Evolutionary conservation across 2,113 vertebrate genomes (phyloP).

Genomic region (Apistogramma diplotaenia): DNA sequence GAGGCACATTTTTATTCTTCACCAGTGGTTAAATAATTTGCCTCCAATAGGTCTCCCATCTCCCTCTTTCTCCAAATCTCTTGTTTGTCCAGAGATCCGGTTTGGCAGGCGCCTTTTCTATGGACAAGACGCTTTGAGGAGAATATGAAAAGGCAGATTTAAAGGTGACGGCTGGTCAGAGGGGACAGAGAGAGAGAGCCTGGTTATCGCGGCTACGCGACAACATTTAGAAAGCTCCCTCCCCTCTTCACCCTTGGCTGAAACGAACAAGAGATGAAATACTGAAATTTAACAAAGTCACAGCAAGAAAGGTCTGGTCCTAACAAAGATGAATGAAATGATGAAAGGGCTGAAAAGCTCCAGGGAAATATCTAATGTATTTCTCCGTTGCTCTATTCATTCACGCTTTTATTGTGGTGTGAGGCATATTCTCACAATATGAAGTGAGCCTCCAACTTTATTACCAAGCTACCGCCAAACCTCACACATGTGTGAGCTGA

Average conservation of each 20-base stretch:
- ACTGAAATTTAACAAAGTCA: constrained; percentile 71
- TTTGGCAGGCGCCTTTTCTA: constrained; percentile 95
- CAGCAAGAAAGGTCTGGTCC: constrained; percentile 59
- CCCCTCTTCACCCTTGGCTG: constrained; percentile 58
- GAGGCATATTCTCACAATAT: constrained; percentile 33
- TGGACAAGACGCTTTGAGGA: constrained; percentile 99
- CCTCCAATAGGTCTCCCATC: constrained; percentile 88
- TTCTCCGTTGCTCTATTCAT: constrained; percentile 46
- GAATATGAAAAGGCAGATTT: constrained; percentile 99
- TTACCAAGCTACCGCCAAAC: constrained; percentile 21
- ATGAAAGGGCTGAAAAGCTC: constrained; percentile 52
- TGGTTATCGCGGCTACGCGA: constrained; percentile 69
- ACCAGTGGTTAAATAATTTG: constrained; percentile 88
- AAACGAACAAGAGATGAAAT: constrained; percentile 89
- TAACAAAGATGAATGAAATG: constrained; percentile 53
- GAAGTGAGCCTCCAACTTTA: constrained; percentile 46
- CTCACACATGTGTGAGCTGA: constrained; percentile 21
- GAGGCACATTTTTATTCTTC: constrained; percentile 80
- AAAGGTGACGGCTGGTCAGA: constrained; percentile 90
- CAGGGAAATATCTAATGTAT: constrained; percentile 57
- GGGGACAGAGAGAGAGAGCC: constrained; percentile 71
- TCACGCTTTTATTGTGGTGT: constrained; percentile 27
- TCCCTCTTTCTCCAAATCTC: constrained; percentile 67
- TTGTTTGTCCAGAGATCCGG: constrained; percentile 97
- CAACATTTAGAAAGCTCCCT: constrained; percentile 63